Base-by-base conservation (phyloP, 2,113 vertebrate genomes). In the Bambusicola thoracicus region DNA sequence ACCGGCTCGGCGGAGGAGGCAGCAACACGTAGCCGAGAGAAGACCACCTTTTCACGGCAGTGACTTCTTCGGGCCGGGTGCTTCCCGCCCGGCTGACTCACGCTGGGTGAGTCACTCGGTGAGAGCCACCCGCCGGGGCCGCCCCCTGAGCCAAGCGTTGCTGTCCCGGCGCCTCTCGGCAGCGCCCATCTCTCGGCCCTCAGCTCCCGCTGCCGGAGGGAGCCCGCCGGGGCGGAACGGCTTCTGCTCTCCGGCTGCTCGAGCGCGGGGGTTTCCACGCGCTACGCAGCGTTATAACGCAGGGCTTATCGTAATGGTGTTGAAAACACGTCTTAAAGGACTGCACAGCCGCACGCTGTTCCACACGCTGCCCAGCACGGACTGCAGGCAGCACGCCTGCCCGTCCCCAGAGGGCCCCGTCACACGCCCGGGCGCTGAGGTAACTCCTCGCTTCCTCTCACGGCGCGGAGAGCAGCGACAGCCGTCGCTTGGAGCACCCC, bases 161-260 rank as follows among this genome's bases (percentile, higher is more conserved):
- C n/a, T 70, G 83, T 94, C 91, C 93, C 22, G 48, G 48, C 51
- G 51, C 14, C 51, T 30, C 94, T 93, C 87, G 65, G 75, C 6
- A 91, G 59, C 59, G 79, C 72, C 85, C 90, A 80, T 82, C 94
- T 90, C 76, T 92, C 72, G 48, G 55, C 13, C 43, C 79, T 69
- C 81, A 14, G 53, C 90, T 87, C 91, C 91, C 86, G 94, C 91
- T 84, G 87, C 79, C 76, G 85, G 4, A 29, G 58, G 4, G 38
- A 43, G 75, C 78, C 68, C 62, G 5, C 6, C 2, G 43, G 81
- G 66, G 87, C 89, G 68, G 66, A 36, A 36, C 2, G 32, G 36
- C 70, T 77, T 67, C 62, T 66, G 30, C 24, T 51, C 81, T 63
- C 30, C 30, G 0, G n/a, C 49, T 29, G 24, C 16, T 79, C 38